These are phyloP conservation scores for Philopedon plagiatum DNA, from an alignment of 2,888 invertebrate genomes.

Conservation along the genomic window DNA sequence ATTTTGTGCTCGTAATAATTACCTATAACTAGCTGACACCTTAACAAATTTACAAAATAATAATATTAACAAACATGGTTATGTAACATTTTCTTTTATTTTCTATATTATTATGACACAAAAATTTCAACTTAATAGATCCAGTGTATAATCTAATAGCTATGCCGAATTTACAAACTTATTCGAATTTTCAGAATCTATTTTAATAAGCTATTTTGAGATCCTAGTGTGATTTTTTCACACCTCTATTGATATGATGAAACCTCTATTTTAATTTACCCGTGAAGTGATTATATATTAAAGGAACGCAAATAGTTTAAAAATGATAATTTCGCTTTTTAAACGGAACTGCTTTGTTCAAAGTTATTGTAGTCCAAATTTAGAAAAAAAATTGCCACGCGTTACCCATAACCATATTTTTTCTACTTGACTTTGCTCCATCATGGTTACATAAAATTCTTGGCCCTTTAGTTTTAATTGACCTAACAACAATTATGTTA, in stretches of 20 bases:
- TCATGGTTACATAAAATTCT: conserved; percentile 15
- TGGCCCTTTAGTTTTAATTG: neutral
- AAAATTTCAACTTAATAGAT: neutral
- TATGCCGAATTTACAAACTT: neutral
- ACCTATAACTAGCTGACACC: neutral
- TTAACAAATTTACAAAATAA: neutral
- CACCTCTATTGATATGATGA: conserved; percentile 22
- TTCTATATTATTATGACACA: neutral
- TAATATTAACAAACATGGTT: neutral
- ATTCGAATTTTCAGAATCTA: conserved; percentile 24
- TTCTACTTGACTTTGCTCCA: conserved; percentile 31
- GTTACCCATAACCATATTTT: conserved; percentile 52
- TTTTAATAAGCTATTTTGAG: conserved; percentile 35
- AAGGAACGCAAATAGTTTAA: neutral
- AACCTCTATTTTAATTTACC: neutral
- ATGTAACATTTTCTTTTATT: conserved; percentile 4
- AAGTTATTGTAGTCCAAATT: conserved; percentile 8
- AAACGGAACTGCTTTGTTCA: neutral
- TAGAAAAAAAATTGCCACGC: conserved; percentile 46
- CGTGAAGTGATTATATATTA: neutral
- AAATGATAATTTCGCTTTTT: neutral
- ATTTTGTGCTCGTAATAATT: neutral
- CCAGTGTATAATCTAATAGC: neutral
- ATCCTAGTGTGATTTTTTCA: conserved; percentile 10
- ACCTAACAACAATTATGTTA: neutral